phyloP scores from a whole-genome alignment of 2,888 invertebrate species.

The Salticus scenicus region DNA sequence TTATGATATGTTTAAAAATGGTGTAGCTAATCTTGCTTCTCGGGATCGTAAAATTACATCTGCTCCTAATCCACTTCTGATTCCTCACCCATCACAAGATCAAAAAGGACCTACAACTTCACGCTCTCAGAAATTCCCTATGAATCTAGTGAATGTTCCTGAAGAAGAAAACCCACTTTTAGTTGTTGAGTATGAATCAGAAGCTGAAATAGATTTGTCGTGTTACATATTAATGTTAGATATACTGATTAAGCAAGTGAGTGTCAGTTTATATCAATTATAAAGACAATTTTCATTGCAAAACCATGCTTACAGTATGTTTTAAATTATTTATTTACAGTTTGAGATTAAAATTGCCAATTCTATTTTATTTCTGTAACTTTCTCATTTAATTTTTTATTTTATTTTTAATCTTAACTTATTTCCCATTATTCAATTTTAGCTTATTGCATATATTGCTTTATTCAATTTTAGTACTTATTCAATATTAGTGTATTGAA shows the following conservation, averaged over 20 bases:
- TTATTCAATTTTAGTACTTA: no score
- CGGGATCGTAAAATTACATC: conserved; percentile 8
- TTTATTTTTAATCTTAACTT: no score
- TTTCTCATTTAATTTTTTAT: no score
- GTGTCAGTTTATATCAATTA: conserved; percentile 22
- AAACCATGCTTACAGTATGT: no score
- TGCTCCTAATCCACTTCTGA: conserved; percentile 21
- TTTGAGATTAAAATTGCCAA: no score
- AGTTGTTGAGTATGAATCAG: conserved; percentile 54
- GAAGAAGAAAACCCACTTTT: conserved; percentile 34
- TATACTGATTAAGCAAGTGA: conserved; percentile 92
- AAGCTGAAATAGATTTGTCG: conserved; percentile 82
- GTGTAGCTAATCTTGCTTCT: conserved; percentile 80
- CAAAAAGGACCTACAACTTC: conserved; percentile 2
- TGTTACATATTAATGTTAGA: conserved; percentile 98
- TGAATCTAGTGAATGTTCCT: conserved; percentile 45
- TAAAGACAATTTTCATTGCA: no score
- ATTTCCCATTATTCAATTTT: no score
- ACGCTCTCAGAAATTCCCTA: conserved; percentile 8
- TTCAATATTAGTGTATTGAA: no score
- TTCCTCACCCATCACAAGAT: conserved; percentile 45
- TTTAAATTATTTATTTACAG: no score
- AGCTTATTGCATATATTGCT: no score
- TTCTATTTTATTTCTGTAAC: no score
- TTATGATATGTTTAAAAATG: conserved; percentile 92